Percentiles rank a stretch among this genome's conserved stretches.
Evolutionary conservation across 92 coral and sea anemone species (phyloP).

Genomic region (Epizoanthus fatuus): DNA sequence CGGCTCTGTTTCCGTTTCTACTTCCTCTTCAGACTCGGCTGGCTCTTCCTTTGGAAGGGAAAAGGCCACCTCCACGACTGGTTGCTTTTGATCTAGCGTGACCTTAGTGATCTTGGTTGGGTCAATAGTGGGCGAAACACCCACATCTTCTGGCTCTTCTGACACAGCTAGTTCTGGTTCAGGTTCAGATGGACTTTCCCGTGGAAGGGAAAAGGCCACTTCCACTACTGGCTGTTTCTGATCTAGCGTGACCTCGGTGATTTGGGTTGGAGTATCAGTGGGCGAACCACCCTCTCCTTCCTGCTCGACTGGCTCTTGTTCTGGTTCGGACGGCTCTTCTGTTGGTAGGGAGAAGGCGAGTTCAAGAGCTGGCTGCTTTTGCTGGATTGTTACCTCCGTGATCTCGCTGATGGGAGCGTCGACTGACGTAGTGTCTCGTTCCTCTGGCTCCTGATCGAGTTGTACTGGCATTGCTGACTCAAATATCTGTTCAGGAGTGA

Average conservation of each 20-base stretch:
- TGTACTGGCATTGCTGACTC: neutral
- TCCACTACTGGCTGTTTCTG: neutral
- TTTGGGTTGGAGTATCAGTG: neutral
- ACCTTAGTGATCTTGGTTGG: neutral
- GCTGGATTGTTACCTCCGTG: neutral
- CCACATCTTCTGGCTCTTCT: neutral
- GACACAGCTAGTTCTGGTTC: neutral
- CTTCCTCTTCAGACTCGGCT: conserved; percentile 35
- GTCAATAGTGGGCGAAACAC: neutral
- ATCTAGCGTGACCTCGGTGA: neutral
- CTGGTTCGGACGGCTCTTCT: no score
- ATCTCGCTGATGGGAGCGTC: neutral
- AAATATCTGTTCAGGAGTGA: neutral
- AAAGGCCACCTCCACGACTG: conserved; percentile 36
- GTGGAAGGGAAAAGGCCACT: neutral
- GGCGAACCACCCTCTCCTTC: no score
- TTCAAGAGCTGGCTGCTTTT: neutral
- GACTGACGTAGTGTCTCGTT: neutral
- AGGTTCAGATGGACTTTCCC: neutral
- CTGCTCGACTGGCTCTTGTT: no score
- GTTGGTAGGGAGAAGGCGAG: no score
- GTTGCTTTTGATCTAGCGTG: conserved; percentile 20
- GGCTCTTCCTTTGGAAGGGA: conserved; percentile 34
- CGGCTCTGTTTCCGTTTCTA: neutral
- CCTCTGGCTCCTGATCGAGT: conserved; percentile 1